Evolutionary conservation across 2,888 invertebrate genomes (phyloP), one percentile per base, ranked within the genome.

Genomic region (Volucella zonaria): DNA sequence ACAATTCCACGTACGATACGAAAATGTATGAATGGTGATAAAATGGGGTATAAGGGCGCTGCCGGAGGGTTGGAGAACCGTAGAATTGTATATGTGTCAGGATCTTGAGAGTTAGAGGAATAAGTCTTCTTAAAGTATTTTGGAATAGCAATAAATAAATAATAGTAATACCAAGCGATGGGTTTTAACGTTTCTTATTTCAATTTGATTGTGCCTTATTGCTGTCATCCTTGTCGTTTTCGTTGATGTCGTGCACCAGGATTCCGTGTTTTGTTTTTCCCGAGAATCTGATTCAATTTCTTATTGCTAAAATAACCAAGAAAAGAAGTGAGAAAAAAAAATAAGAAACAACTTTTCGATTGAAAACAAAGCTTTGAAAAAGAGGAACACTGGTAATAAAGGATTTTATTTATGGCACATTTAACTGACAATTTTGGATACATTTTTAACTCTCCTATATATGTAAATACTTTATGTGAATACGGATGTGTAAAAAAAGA

Each of bases 61-160:
- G 6, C 31, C 31, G 31, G 31, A 31, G 31, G 31, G 31, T 31
- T 31, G 4, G 6, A 4, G 31, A 31, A 31, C 31, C 56, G 43
- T 31, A 49, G 42, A 56, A 15, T 62, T 71, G 64, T 78, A 62
- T 71, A 54, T 70, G 62, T 64, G 71, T 56, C 45, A 58, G 71
- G 71, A 62, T 71, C 64, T 51, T 43, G 58, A 59, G 78, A 71
- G 71, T 71, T 64, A 64, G 71, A 71, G 64, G 64, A 71, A 78
- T 78, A 78, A 78, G 64, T 51, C 58, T 58, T 58, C 64, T 71
- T 49, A 64, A 78, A 78, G 71, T 78, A 71, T 78, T 56, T 58
- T 51, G 56, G 58, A 71, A 71, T 66, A 71, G 71, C 43, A 58
- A 78, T 71, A 64, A 71, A 78, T 78, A 78, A 78, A 64, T 71